Evolutionary conservation across 2,113 vertebrate genomes (phyloP).

Genomic region (Nansenia antarctica): DNA sequence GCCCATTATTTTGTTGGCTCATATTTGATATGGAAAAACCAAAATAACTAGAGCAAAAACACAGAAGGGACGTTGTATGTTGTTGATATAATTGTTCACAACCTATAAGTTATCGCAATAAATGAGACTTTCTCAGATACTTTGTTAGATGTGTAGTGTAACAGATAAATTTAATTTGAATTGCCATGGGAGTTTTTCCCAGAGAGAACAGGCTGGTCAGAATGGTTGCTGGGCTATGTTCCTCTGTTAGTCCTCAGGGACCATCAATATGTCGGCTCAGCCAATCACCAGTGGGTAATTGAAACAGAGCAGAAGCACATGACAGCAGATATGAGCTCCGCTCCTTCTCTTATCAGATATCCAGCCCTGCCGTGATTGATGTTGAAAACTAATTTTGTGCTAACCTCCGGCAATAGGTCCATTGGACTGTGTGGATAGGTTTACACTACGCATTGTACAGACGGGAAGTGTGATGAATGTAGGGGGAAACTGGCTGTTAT

Average conservation of each 20-base stretch:
- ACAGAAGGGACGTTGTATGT: too few species aligned
- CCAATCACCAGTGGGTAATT: conserved; percentile 49
- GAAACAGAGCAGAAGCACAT: conserved; percentile 55
- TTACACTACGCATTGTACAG: conserved; percentile 12
- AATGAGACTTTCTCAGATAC: too few species aligned
- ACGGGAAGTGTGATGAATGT: conserved; percentile 58
- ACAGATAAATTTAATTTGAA: too few species aligned
- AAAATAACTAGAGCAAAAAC: too few species aligned
- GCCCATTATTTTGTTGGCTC: too few species aligned
- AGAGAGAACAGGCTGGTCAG: conserved; percentile 18
- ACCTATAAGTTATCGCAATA: too few species aligned
- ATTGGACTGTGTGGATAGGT: conserved; percentile 36
- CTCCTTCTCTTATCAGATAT: conserved; percentile 51
- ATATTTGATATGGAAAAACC: too few species aligned
- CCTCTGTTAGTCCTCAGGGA: conserved; percentile 37
- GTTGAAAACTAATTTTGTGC: conserved; percentile 44
- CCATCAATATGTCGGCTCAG: conserved; percentile 14
- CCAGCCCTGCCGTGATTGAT: conserved; percentile 22
- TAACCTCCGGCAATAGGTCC: conserved; percentile 26
- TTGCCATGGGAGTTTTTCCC: background rate
- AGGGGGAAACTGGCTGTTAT: conserved; percentile 42
- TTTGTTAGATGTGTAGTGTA: too few species aligned
- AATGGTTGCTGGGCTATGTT: conserved; percentile 28
- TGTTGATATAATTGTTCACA: too few species aligned
- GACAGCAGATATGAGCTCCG: conserved; percentile 38